Base-by-base conservation (phyloP, 2,113 vertebrate species). In the Grammomys surdaster region DNA sequence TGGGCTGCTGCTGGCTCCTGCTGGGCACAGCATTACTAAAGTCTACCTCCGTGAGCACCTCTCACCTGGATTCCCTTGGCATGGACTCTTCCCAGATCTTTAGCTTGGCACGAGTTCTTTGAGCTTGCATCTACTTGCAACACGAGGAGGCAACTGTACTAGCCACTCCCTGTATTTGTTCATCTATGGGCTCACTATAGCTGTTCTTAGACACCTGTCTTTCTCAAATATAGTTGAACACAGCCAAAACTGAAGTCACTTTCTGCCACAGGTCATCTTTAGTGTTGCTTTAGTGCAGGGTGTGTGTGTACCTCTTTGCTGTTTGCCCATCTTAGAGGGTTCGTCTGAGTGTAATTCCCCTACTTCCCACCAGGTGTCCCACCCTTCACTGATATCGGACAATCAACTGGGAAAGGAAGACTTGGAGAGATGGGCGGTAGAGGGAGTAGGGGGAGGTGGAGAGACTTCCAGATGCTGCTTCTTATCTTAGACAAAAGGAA, bases 341-440 rank as follows among this genome's bases (percentile, higher is more conserved):
- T 13, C 3, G 0, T 28, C 9, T 1, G 17, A 20, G 43, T 86
- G 84, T 67, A 90, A 92, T 98, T 86, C 88, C 14, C 5, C 0
- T 36, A 0, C 13, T 51, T 0, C 13, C 95, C 96, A 93, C 93
- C 65, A 95, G 95, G 88, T 96, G 97, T 97, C 97, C 60, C 72
- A 88, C 94, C n/a, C 56, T 28, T 70, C 78, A 93, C 69, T 95
- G 80, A 26, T 93, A 78, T 96, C 80, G 72, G 77, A 88, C 58
- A 36, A 0, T 24, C 3, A 22, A 17, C 10, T 36, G 1, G 51
- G 40, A 54, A 77, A 46, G 69, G 82, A 73, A 77, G 40, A 54
- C 33, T 65, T 17, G 40, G 67, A 73, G 28, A 13, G 20, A 33
- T 48, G 9, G 46, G 51, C 19, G 69, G 48, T 40, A 14, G 24